Percentiles rank a stretch among this genome's conserved stretches.
Conservation (phyloP, 2,888 invertebrate genomes). For the Elmis aenea region DNA sequence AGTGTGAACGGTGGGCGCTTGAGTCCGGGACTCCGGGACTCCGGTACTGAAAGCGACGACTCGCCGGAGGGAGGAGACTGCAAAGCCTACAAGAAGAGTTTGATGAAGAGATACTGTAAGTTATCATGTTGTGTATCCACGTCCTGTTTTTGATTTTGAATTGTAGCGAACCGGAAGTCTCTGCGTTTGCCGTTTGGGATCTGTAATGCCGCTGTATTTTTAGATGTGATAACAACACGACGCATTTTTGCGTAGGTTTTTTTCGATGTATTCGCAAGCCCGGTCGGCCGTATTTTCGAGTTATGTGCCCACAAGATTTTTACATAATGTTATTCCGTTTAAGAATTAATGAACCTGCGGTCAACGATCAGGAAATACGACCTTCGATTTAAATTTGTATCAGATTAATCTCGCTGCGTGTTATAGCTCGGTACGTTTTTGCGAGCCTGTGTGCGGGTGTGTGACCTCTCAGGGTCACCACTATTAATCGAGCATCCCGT, state of each 20-base stretch:
- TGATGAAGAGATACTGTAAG: constrained; percentile 94
- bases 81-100: constrained; percentile 82
- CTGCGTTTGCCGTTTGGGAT: too few species aligned
- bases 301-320: not conserved
- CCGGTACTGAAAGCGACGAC: constrained; percentile 77
- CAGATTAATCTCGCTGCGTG: not conserved
- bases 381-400: constrained; percentile 11
- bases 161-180: not conserved
- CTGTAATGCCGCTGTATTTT: too few species aligned
- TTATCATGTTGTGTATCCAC: too few species aligned
- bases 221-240: too few species aligned
- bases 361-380: constrained; percentile 11
- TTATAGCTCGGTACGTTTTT: too few species aligned
- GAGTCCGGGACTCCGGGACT: constrained; percentile 51
- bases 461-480: constrained; percentile 30
- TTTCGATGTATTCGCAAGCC: too few species aligned
- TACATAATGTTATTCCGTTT: not conserved
- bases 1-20: constrained; percentile 57
- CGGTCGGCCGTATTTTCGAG: too few species aligned
- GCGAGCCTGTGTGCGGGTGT: constrained; percentile 25
- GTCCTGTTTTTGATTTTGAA: not conserved
- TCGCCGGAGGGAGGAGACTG: constrained; percentile 56
- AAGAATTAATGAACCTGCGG: not conserved
- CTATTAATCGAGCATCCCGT: constrained; percentile 22
- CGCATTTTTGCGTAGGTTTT: too few species aligned